These are phyloP conservation scores for Triplophysa siluroides DNA, from an alignment of 2,113 vertebrate species.

Conservation along the genomic window DNA sequence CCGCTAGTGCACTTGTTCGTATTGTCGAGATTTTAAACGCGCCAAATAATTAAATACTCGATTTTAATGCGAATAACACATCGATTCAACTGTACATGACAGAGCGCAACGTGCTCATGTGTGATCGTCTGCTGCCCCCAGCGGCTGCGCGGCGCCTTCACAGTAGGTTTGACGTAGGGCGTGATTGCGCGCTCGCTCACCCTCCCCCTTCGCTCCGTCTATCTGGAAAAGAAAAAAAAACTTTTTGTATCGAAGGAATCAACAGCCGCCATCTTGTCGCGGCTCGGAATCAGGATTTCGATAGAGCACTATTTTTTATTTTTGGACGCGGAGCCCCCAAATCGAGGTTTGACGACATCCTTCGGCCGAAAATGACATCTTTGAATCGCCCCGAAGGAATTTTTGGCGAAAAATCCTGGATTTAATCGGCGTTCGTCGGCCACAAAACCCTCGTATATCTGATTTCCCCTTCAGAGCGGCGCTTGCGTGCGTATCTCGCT, in stretches of 20 bases:
- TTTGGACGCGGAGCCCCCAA: slow-evolving; percentile 68
- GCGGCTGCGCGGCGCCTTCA: slow-evolving; percentile 43
- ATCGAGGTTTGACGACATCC: slow-evolving; percentile 72
- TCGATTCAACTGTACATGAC: too few relatives aligned
- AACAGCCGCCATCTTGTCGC: slow-evolving; percentile 98
- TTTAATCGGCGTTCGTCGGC: slow-evolving; percentile 70
- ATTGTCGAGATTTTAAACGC: neutral
- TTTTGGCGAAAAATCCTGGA: slow-evolving; percentile 70
- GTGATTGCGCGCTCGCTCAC: slow-evolving; percentile 83
- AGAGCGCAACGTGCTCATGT: neutral
- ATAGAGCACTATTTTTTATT: slow-evolving; percentile 71
- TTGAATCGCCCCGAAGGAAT: slow-evolving; percentile 62
- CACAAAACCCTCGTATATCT: slow-evolving; percentile 73
- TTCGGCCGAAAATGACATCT: slow-evolving; percentile 59
- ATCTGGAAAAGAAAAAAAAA: slow-evolving; percentile 87
- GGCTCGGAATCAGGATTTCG: slow-evolving; percentile 88
- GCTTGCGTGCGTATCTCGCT: slow-evolving; percentile 71
- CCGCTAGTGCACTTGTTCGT: too few relatives aligned
- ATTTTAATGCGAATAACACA: neutral
- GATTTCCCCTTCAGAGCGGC: slow-evolving; percentile 78
- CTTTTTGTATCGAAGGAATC: slow-evolving; percentile 92
- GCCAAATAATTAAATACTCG: neutral
- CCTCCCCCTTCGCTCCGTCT: slow-evolving; percentile 72
- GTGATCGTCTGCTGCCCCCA: slow-evolving; percentile 62
- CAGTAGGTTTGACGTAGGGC: slow-evolving; percentile 71